Base-by-base conservation (phyloP, 2,797 vertebrate species). In the Discoglossus pictus region DNA sequence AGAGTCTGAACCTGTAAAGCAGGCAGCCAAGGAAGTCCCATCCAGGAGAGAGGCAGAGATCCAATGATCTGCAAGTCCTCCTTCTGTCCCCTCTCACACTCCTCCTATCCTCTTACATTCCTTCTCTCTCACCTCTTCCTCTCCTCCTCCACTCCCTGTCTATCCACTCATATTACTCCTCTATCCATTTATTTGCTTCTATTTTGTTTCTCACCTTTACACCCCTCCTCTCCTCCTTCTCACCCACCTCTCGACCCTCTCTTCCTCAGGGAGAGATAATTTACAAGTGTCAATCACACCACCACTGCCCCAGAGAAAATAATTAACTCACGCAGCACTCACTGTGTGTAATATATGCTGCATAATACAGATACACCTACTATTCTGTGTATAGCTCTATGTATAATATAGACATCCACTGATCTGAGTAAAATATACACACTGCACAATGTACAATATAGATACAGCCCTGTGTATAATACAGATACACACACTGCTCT, bases 11-110 rank as follows among this genome's bases (percentile, higher is more conserved):
- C 63, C 23, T 35, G 60, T 38, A 52, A 61, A 51, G 40, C 47
- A 35, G 36, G 25, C 20, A 58, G 61, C 68, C 51, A 24, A 50
- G 31, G 16, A 27, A 51, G 31, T 64, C 48, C 63, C 25, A 21
- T 39, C 59, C 39, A 38, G 51, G 55, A 58, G 52, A 63, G 48
- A 34, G 25, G 1, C 12, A 53, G 52, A 59, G 46, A 52, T 20
- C 61, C 52, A 71, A 71, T 64, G 46, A 59, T 36, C 15, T 56
- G 59, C 42, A 35, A 34, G n/a, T 60, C 67, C 59, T 56, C 67
- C 51, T 70, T 43, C 35, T 20, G 60, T 44, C 43, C 20, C 15
- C 1, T 23, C 11, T 10, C 68, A 43, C 53, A 27, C 38, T 21
- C 56, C 4, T 48, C 65, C 56, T 50, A 11, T 27, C 54, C 54